Percentiles rank a stretch among this genome's conserved stretches.
phyloP scores from a whole-genome alignment of 2,113 vertebrate species.

The Ursus arctos region DNA sequence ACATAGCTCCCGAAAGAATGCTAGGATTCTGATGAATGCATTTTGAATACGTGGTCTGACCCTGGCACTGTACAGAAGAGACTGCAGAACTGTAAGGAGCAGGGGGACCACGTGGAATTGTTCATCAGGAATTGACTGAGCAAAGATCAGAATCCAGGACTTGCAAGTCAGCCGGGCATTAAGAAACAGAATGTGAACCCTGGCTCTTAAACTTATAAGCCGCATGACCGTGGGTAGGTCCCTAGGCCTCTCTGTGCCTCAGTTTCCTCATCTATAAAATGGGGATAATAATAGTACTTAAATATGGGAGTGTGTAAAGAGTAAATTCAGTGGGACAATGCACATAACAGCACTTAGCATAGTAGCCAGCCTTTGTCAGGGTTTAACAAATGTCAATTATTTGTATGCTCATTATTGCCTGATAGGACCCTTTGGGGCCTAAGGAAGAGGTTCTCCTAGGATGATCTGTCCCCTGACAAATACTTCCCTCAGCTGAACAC shows the following conservation, averaged over 20 bases:
- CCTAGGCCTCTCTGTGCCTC: not conserved
- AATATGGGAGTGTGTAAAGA: not conserved
- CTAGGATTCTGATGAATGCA: not conserved
- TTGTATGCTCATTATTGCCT: too few relatives aligned
- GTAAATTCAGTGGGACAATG: not conserved
- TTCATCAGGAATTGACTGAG: not conserved
- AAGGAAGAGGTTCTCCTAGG: not conserved
- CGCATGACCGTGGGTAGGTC: not conserved
- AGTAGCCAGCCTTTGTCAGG: not conserved
- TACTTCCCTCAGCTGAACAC: not conserved
- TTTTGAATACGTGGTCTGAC: not conserved
- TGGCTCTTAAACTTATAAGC: not conserved
- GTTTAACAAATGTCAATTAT: not conserved
- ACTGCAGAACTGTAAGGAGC: not conserved
- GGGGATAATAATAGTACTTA: not conserved
- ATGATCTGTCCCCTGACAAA: not conserved
- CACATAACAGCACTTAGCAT: not conserved
- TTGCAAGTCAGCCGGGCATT: not conserved
- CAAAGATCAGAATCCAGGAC: not conserved
- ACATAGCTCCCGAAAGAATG: not conserved
- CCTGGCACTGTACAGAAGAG: not conserved
- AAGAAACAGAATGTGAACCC: not conserved
- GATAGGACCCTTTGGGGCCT: not conserved
- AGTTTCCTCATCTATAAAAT: constrained; percentile 5
- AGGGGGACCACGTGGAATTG: not conserved